Evolutionary conservation across 2,113 vertebrate species (phyloP).

Genomic region (Saguinus midas): DNA sequence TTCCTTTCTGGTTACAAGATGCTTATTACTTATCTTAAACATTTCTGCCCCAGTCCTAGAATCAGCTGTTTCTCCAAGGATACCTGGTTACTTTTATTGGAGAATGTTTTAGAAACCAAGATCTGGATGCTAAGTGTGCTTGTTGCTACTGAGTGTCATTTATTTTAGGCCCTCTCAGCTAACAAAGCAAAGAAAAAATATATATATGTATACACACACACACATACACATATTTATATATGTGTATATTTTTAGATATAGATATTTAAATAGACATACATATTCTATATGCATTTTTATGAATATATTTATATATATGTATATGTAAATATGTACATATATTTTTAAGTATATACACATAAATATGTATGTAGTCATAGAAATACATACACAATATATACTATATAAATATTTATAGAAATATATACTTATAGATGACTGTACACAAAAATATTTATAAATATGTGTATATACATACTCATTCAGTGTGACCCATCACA

Average conservation of each 20-base stretch:
- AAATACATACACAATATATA: too few relatives aligned
- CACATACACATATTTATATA: background rate
- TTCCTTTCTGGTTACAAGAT: background rate
- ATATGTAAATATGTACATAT: background rate
- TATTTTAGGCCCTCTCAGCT: background rate
- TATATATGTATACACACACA: background rate
- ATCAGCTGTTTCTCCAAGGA: background rate
- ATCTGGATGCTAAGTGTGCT: background rate
- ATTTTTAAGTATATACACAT: background rate
- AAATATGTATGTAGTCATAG: background rate
- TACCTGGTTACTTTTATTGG: background rate
- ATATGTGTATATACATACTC: too few relatives aligned
- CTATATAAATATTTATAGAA: too few relatives aligned
- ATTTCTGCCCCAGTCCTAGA: background rate
- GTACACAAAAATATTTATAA: too few relatives aligned
- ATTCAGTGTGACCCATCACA: too few relatives aligned
- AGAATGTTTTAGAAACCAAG: constrained; percentile 8
- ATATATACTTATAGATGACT: too few relatives aligned
- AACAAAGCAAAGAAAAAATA: constrained; percentile 22
- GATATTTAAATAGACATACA: too few relatives aligned
- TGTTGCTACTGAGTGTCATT: background rate
- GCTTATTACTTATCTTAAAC: background rate
- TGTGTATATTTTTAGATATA: too few relatives aligned
- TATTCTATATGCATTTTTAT: too few relatives aligned
- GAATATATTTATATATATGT: too few relatives aligned